A percentile compares a stretch with the other conserved stretches of the same genome.
phyloP scores from a whole-genome alignment of 2,888 invertebrate genomes.

The Melieria crassipennis region DNA sequence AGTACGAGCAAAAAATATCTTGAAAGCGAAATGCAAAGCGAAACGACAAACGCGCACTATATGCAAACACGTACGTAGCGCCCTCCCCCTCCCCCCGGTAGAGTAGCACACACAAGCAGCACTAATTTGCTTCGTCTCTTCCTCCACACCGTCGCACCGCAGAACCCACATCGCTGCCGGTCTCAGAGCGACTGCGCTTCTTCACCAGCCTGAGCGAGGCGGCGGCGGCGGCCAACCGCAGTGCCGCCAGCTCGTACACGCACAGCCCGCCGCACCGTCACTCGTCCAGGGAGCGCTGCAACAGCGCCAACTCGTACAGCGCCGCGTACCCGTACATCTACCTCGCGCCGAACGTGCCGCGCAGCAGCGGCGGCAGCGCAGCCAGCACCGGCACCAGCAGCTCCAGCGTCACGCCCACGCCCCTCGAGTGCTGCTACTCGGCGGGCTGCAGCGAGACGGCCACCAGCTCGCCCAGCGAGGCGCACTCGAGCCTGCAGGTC shows the following conservation, averaged over 20 bases:
- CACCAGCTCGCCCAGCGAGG: conserved; percentile 2
- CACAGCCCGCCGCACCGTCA: conserved; percentile 46
- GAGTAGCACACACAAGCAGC: too few species aligned
- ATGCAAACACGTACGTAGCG: conserved; percentile 53
- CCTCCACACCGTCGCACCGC: background rate
- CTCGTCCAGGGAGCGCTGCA: conserved; percentile 49
- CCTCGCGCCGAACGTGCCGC: conserved; percentile 43
- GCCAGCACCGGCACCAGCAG: conserved; percentile 48
- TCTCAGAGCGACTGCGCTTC: conserved; percentile 62
- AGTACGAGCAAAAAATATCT: conserved; percentile 16
- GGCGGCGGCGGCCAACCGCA: conserved; percentile 45
- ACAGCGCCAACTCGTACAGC: conserved; percentile 42
- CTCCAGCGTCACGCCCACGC: conserved; percentile 54
- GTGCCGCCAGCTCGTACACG: conserved; percentile 44
- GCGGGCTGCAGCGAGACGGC: conserved; percentile 27
- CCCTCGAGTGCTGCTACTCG: conserved; percentile 46
- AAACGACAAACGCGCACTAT: conserved; percentile 32
- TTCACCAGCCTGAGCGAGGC: conserved; percentile 60
- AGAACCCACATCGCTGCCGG: conserved; percentile 64
- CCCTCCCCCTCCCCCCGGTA: too few species aligned
- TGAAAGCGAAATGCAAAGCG: too few species aligned
- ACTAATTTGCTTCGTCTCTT: background rate
- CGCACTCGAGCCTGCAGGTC: background rate
- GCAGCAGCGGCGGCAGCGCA: conserved; percentile 50
- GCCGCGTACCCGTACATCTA: conserved; percentile 25